Base-by-base conservation (phyloP, 2,113 vertebrate genomes). In the Larimichthys polyactis region DNA sequence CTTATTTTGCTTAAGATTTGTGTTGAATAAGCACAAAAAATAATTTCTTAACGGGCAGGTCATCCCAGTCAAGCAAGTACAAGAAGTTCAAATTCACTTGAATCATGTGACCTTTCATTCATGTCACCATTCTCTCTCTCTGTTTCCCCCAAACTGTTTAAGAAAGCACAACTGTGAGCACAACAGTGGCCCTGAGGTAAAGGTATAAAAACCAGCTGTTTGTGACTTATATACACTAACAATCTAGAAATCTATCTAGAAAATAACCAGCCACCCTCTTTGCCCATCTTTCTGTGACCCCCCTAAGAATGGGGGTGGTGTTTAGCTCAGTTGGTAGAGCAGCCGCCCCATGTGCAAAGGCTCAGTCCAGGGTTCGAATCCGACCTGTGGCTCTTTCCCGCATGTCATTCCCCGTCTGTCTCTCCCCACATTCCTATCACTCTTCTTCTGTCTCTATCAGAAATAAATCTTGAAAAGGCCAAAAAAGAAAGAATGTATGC, bases 211-310 rank as follows among this genome's bases (percentile, higher is more conserved):
- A 62, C 71, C 24, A 51, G 51, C 68, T 19, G 27, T 9, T 46
- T 68, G 49, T 59, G 58, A 43, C 17, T 70, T 49, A 79, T 62
- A 14, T n/a, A 22, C 12, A 65, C 58, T 71, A 69, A 46, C 58
- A 24, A 24, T 24, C 24, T 24, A 24, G 24, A 24, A 24, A 24
- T 24, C 24, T 24, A 24, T 24, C 24, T 24, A 9, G 16, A 63
- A 36, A 76, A 49, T 12, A 32, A 15, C 15, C 15, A 32, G 20
- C 15, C 15, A 5, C 4, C 20, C 3, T 15, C 62, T 51, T 48
- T 66, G 7, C 15, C 36, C 24, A 5, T 63, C 48, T 46, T 29
- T 32, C 10, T 36, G 15, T 71, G 66, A 51, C 80, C 49, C 44
- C 0, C 1, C 19, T n/a, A 51, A 19, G 43, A 71, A 32, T 32